Evolutionary conservation across 1,140 invertebrate species (phyloP).

Genomic region (Paracyclopina nana): DNA sequence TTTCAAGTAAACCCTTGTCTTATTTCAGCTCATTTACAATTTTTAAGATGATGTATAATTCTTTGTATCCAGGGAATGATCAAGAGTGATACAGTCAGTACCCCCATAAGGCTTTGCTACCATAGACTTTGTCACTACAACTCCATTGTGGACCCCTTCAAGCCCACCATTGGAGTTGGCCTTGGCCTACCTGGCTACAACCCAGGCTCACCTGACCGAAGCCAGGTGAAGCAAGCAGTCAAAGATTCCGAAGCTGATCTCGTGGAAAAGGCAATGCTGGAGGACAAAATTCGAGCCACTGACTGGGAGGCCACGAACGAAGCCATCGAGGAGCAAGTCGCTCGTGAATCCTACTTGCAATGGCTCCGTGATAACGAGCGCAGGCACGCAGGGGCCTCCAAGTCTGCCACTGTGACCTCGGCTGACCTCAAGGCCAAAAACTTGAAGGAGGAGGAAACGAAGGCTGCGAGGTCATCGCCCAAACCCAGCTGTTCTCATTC

Average conservation of each 20-base stretch:
- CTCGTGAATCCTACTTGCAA: slow-evolving; percentile 69
- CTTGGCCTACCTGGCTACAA: slow-evolving; percentile 56
- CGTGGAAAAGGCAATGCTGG: slow-evolving; percentile 78
- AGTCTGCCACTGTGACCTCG: neutral
- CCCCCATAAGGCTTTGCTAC: slow-evolving; percentile 71
- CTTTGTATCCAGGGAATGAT: neutral
- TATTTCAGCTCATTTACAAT: neutral
- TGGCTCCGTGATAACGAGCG: slow-evolving; percentile 54
- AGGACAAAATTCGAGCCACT: slow-evolving; percentile 73
- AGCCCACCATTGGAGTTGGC: slow-evolving; percentile 27
- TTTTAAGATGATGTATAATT: neutral
- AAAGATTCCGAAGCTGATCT: slow-evolving; percentile 61
- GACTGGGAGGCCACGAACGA: slow-evolving; percentile 88
- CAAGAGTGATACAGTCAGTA: slow-evolving; percentile 51
- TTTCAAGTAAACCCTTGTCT: slow-evolving; percentile 6
- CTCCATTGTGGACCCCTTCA: slow-evolving; percentile 68
- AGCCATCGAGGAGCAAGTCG: slow-evolving; percentile 72
- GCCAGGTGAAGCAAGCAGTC: slow-evolving; percentile 53
- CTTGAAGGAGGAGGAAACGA: too few relatives aligned
- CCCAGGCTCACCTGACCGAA: slow-evolving; percentile 53
- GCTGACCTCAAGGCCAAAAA: neutral
- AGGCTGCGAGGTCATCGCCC: too few relatives aligned
- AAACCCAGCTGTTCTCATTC: neutral
- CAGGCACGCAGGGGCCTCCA: slow-evolving; percentile 23
- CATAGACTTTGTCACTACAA: slow-evolving; percentile 78